Base-by-base conservation (phyloP, 2,113 vertebrate genomes). In the Psilopogon haemacephalus region DNA sequence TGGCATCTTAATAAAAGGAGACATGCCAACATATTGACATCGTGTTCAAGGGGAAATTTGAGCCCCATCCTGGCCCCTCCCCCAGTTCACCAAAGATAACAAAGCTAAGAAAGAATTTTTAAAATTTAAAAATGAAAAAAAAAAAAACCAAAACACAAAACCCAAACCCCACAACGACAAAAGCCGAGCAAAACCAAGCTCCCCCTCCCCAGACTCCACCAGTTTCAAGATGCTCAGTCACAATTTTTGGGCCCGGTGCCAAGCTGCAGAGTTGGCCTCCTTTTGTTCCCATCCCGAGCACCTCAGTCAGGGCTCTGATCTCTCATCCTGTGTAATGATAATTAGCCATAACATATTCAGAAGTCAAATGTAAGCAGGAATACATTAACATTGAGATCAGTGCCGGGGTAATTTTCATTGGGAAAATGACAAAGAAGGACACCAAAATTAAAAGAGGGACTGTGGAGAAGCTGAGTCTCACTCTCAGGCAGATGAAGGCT, bases 11-110 rank as follows among this genome's bases (percentile, higher is more conserved):
- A 99, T 99, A 99, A 99, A 99, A 98, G 98, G 97, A 98, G 98
- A 98, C 98, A 97, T 98, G 98, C 99, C 98, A 99, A 99, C 99
- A 99, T 99, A 99, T 99, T 99, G 99, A 99, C 99, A 99, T 98
- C 98, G 97, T 99, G 98, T 99, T 99, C 98, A 98, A 98, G 98
- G 98, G 98, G 98, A 98, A 98, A 98, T 98, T 98, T 96, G 97
- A 98, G 98, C 98, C 98, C 96, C 85, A 83, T 89, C 67, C 67
- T 74, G 84, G 87, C 88, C 67, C 94, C 92, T 94, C 85, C 95
- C 88, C 74, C 56, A 71, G 33, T 88, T 77, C 16, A 68, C 56
- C 82, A 91, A 87, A 93, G 82, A 93, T 46, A 90, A 64, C 69
- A 94, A 86, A 88, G 86, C 40, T 6, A 75, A 89, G 88, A 54